Conservation (phyloP, 2,113 vertebrate species). For the Zosterops pallidus region DNA sequence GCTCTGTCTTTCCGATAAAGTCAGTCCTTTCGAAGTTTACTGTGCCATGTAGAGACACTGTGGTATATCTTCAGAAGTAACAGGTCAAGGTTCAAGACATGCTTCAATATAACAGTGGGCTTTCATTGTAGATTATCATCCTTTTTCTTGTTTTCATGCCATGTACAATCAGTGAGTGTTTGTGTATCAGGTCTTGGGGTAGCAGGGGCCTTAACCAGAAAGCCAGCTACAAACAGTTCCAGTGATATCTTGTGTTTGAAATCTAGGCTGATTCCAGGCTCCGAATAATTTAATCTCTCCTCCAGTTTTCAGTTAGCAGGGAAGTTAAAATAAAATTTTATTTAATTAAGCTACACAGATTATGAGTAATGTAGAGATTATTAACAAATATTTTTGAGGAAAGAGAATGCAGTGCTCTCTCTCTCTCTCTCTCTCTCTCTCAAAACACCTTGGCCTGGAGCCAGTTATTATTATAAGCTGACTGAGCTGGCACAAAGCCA, state of each 20-base stretch:
- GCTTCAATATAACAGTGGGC: not conserved
- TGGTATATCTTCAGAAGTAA: not conserved
- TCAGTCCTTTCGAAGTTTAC: not conserved
- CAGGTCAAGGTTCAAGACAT: not conserved
- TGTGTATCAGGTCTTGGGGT: not conserved
- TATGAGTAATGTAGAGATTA: slow-evolving; percentile 59
- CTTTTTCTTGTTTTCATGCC: slow-evolving; percentile 17
- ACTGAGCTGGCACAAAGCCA: slow-evolving; percentile 66
- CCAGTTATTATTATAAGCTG: slow-evolving; percentile 75
- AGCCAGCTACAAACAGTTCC: not conserved
- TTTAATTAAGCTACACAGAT: slow-evolving; percentile 44
- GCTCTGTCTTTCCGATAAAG: not conserved
- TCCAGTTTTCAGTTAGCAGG: slow-evolving; percentile 8
- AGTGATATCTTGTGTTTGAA: not conserved
- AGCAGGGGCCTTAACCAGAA: not conserved
- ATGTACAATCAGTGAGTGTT: not conserved
- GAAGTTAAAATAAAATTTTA: slow-evolving; percentile 51
- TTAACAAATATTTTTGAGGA: slow-evolving; percentile 62
- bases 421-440: slow-evolving; percentile 44
- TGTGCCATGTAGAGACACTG: not conserved
- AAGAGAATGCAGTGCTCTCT: slow-evolving; percentile 10
- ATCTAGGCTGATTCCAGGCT: not conserved
- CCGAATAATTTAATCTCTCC: not conserved
- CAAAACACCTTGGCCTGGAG: slow-evolving; percentile 61
- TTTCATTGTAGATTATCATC: not conserved